Conservation (phyloP, 2,797 vertebrate species). For the Knipowitschia caucasica region DNA sequence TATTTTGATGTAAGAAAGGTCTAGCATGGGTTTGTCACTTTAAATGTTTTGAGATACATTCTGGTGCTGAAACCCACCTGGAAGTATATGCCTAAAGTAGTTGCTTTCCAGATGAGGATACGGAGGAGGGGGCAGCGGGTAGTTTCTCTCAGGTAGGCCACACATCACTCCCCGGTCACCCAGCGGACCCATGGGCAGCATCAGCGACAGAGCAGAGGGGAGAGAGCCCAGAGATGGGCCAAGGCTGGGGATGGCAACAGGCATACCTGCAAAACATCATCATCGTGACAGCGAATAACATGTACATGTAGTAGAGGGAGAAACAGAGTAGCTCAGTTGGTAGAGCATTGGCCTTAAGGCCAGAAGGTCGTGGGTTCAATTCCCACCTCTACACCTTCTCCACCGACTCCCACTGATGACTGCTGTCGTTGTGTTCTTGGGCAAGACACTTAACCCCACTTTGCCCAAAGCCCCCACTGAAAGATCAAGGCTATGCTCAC, state of each 20-base stretch:
- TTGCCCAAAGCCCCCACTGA: too few relatives aligned
- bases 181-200: slow-evolving; percentile 95
- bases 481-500: too few relatives aligned
- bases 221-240: slow-evolving; percentile 92
- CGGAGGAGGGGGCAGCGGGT: slow-evolving; percentile 91
- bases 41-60: neutral
- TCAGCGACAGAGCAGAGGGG: slow-evolving; percentile 93
- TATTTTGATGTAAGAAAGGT: too few relatives aligned
- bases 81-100: slow-evolving; percentile 97
- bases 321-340: too few relatives aligned
- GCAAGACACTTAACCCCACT: too few relatives aligned
- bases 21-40: too few relatives aligned
- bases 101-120: slow-evolving; percentile 98
- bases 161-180: slow-evolving; percentile 98
- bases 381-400: too few relatives aligned
- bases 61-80: slow-evolving; percentile 73
- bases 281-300: neutral
- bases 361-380: too few relatives aligned
- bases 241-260: slow-evolving; percentile 94
- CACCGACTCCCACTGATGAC: too few relatives aligned
- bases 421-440: too few relatives aligned
- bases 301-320: neutral
- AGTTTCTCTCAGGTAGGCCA: slow-evolving; percentile 94
- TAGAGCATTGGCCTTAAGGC: too few relatives aligned
- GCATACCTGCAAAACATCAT: slow-evolving; percentile 79